Evolutionary conservation across 2,113 vertebrate species (phyloP), one percentile per base, ranked within the genome.

Genomic region (Oryzias woworae): DNA sequence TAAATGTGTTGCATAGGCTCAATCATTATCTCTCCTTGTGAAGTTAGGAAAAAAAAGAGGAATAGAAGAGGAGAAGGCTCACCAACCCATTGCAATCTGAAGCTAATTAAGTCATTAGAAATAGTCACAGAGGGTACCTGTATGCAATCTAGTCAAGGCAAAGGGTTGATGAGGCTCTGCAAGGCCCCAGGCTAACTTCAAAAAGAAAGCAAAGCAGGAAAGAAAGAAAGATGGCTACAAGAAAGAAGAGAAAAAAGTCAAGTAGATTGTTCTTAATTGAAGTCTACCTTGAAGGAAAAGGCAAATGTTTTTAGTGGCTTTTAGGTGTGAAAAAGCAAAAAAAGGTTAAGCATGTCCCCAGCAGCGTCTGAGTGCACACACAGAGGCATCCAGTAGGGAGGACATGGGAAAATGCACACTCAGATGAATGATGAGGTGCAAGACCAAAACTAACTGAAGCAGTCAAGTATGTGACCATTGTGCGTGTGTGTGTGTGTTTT

Each of bases 71-170:
- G 31, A 28, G 62, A 66, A 68, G 68, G 59, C 54, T 73, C 59
- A 71, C 72, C 66, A 80, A 73, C 74, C 77, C 47, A 44, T 67
- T 69, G 81, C 82, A 86, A 82, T 87, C 85, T 80, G 80, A 84
- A 89, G 88, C 86, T 91, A 92, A 93, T 92, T 90, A 92, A 92
- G 89, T 89, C 87, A 88, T 93, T 89, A 88, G 85, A 90, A 93
- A 92, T 90, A 89, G 89, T 88, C 89, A 87, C 82, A 81, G 85
- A 88, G 82, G 88, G 85, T 90, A 92, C 87, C 89, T 89, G 89
- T 87, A 88, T 82, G 90, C 88, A 90, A 91, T 91, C 88, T 89
- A 82, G 85, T 85, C 64, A 66, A 74, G 83, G 81, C 73, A 85
- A 84, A 83, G 84, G 77, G 74, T 76, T 89, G 90, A 92, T 90